Evolutionary conservation across 2,888 invertebrate species (phyloP).

Genomic region (Tanypteryx hageni): DNA sequence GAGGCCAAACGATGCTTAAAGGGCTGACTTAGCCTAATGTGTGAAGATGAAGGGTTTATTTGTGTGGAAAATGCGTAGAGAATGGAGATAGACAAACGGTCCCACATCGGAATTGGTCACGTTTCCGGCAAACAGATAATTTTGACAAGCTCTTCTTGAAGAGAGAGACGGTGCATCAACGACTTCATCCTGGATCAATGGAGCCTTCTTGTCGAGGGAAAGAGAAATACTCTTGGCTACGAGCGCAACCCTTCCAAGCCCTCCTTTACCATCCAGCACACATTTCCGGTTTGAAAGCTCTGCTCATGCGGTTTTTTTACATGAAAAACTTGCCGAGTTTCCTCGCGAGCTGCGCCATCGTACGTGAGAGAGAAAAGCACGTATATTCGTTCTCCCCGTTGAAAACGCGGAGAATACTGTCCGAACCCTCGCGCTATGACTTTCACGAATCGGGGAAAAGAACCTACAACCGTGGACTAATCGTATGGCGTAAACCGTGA

Average conservation of each 20-base stretch:
- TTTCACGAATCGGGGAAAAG: too few relatives aligned
- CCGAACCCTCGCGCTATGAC: too few relatives aligned
- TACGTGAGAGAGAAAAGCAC: neutral
- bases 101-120: too few relatives aligned
- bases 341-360: neutral
- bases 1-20: too few relatives aligned
- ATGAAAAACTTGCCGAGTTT: neutral
- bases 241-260: neutral
- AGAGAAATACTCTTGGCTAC: neutral
- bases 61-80: too few relatives aligned
- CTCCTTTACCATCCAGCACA: neutral
- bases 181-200: neutral
- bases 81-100: too few relatives aligned
- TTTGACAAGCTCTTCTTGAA: neutral
- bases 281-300: conserved; percentile 23
- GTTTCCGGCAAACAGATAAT: neutral
- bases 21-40: too few relatives aligned
- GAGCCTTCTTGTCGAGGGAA: neutral
- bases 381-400: too few relatives aligned
- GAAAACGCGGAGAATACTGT: too few relatives aligned
- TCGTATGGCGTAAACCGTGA: too few relatives aligned
- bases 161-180: neutral
- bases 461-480: too few relatives aligned
- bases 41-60: too few relatives aligned
- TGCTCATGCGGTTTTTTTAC: neutral